These are phyloP conservation scores for Sebastes oblongus DNA, from an alignment of 2,797 vertebrate species.

Conservation along the genomic window DNA sequence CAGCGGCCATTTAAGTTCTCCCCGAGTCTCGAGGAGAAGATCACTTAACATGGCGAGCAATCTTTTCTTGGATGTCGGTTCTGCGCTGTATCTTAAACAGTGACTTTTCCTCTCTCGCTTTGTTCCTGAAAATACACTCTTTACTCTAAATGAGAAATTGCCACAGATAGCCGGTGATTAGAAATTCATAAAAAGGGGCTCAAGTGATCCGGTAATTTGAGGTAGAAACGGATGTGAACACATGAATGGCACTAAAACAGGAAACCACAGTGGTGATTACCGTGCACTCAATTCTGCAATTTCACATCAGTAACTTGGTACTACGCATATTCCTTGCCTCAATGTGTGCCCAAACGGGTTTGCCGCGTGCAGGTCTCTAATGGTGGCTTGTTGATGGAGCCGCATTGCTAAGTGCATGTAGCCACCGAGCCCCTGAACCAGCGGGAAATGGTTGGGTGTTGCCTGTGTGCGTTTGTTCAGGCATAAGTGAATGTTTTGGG, in stretches of 20 bases:
- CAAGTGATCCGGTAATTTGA: constrained; percentile 11
- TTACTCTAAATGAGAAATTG: constrained; percentile 26
- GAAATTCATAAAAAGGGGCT: constrained; percentile 22
- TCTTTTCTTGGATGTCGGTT: constrained; percentile 10
- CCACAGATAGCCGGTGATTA: neutral
- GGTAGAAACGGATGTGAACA: constrained; percentile 13
- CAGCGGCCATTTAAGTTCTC: constrained; percentile 36
- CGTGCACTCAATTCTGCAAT: constrained; percentile 28
- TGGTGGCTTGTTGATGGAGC: constrained; percentile 70
- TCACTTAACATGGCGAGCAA: constrained; percentile 5
- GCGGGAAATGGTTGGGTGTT: constrained; percentile 60
- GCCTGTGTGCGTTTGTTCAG: constrained; percentile 51
- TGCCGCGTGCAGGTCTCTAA: constrained; percentile 62
- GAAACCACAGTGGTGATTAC: constrained; percentile 36
- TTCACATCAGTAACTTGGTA: constrained; percentile 33
- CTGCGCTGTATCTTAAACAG: constrained; percentile 6
- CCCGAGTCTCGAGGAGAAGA: constrained; percentile 18
- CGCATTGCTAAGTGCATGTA: constrained; percentile 68
- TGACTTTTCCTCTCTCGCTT: neutral
- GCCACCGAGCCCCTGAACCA: constrained; percentile 45
- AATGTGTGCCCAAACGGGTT: constrained; percentile 33
- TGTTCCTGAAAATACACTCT: constrained; percentile 17
- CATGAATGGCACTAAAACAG: constrained; percentile 23
- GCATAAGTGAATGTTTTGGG: constrained; percentile 47
- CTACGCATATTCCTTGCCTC: constrained; percentile 31